Conservation (phyloP, 2,797 vertebrate genomes). For the Danionella dracula region DNA sequence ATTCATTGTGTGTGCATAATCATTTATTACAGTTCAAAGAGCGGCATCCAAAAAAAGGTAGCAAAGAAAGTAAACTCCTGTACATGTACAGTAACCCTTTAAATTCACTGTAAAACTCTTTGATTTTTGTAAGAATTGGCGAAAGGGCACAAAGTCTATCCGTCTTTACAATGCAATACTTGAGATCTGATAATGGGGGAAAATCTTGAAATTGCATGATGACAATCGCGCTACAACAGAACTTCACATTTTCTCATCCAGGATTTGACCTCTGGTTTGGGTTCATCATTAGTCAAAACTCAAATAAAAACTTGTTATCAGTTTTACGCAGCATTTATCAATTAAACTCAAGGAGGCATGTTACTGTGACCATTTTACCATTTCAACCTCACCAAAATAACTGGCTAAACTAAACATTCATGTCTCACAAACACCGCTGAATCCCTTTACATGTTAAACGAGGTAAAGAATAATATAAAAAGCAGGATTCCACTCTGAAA, state of each 20-base stretch:
- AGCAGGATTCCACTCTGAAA: no score
- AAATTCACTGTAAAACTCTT: constrained; percentile 69
- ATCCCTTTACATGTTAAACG: no score
- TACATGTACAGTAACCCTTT: constrained; percentile 73
- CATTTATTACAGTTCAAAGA: constrained; percentile 93
- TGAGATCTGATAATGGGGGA: constrained; percentile 1
- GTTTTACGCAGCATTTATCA: constrained; percentile 51
- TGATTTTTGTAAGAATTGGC: constrained; percentile 31
- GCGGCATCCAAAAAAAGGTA: constrained; percentile 81
- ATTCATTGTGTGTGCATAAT: constrained; percentile 77
- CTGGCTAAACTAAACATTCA: constrained; percentile 27
- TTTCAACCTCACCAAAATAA: constrained; percentile 42
- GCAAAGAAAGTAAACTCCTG: constrained; percentile 70
- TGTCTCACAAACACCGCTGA: constrained; percentile 30
- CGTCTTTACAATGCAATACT: no score
- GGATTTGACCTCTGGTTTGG: not conserved
- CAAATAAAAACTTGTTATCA: constrained; percentile 44
- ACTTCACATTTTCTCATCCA: constrained; percentile 50
- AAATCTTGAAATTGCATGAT: constrained; percentile 52
- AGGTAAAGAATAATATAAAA: no score
- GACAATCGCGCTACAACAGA: constrained; percentile 58
- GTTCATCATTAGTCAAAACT: constrained; percentile 47
- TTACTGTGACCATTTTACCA: constrained; percentile 36
- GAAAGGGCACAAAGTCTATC: no score
- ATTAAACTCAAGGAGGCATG: constrained; percentile 22